phyloP scores from a whole-genome alignment of 2,113 vertebrate genomes.

The Scomber japonicus region DNA sequence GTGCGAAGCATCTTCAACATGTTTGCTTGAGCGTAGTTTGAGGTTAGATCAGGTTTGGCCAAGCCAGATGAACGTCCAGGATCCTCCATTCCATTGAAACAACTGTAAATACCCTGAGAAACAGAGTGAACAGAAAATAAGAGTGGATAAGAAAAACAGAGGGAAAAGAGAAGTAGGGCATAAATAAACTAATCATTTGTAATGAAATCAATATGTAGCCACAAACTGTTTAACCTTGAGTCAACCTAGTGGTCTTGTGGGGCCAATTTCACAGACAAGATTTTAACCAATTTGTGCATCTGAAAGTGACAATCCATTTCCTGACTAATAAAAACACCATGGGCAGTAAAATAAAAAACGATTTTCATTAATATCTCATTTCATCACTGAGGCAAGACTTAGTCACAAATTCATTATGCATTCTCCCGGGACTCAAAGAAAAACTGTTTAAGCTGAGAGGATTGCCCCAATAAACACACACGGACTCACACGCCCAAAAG shows the following conservation, averaged over 20 bases:
- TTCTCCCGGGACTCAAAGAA: conserved; percentile 61
- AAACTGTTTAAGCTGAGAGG: conserved; percentile 54
- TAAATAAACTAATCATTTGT: conserved; percentile 13
- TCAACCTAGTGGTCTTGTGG: not conserved
- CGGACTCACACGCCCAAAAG: conserved; percentile 17
- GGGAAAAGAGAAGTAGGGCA: not conserved
- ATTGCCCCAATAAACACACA: conserved; percentile 51
- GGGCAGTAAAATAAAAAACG: conserved; percentile 24
- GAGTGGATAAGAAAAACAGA: not conserved
- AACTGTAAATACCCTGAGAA: conserved; percentile 96
- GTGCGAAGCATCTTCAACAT: conserved; percentile 97
- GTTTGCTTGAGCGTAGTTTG: conserved; percentile 93
- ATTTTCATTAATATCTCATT: conserved; percentile 53
- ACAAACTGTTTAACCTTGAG: conserved; percentile 45
- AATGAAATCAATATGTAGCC: conserved; percentile 30
- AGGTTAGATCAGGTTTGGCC: conserved; percentile 90
- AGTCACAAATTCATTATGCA: conserved; percentile 64
- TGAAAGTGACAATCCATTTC: conserved; percentile 17
- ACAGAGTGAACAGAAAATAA: not conserved
- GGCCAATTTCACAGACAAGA: conserved; percentile 33
- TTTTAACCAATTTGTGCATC: conserved; percentile 38
- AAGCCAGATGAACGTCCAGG: conserved; percentile 82
- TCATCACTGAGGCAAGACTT: conserved; percentile 54
- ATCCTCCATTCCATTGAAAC: conserved; percentile 94
- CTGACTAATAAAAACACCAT: conserved; percentile 28